phyloP scores from a whole-genome alignment of 2,888 invertebrate species.

The Scaptomyza cyrtandrae region DNA sequence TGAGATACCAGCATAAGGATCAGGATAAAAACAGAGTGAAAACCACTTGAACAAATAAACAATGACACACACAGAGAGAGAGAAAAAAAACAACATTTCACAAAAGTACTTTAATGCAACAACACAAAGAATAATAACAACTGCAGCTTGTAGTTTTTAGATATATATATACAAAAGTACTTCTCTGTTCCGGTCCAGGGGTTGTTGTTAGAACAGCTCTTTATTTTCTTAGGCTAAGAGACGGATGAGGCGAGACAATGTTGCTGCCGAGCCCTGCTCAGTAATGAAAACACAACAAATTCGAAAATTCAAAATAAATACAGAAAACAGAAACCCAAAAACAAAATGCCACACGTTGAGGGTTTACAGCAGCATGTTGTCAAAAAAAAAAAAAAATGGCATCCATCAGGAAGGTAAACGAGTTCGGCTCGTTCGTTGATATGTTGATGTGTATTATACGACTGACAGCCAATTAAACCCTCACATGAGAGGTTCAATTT shows the following conservation, averaged over 20 bases:
- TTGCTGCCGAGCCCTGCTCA: slow-evolving; percentile 22
- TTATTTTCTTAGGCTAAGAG: slow-evolving; percentile 61
- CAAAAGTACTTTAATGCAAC: slow-evolving; percentile 69
- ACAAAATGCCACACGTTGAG: slow-evolving; percentile 57
- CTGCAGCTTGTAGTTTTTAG: slow-evolving; percentile 72
- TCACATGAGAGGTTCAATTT: slow-evolving; percentile 64
- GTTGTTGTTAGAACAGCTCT: slow-evolving; percentile 61
- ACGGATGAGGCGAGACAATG: slow-evolving; percentile 19
- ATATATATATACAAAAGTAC: slow-evolving; percentile 44
- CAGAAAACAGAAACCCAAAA: slow-evolving; percentile 39
- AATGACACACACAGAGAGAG: slow-evolving; percentile 64
- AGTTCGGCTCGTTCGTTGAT: slow-evolving; percentile 44
- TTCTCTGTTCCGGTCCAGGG: slow-evolving; percentile 50
- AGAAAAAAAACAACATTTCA: slow-evolving; percentile 42
- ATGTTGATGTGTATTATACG: slow-evolving; percentile 55
- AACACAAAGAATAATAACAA: slow-evolving; percentile 46
- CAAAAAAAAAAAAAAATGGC: slow-evolving; percentile 56
- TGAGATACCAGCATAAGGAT: slow-evolving; percentile 41
- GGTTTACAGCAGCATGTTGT: slow-evolving; percentile 6
- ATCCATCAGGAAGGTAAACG: slow-evolving; percentile 49
- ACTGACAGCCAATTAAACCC: slow-evolving; percentile 74
- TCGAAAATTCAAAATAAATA: slow-evolving; percentile 73
- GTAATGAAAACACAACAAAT: slow-evolving; percentile 76
- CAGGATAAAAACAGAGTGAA: slow-evolving; percentile 54
- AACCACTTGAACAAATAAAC: slow-evolving; percentile 72